These are phyloP conservation scores for Salminus brasiliensis DNA, from an alignment of 2,113 vertebrate genomes.

Conservation along the genomic window DNA sequence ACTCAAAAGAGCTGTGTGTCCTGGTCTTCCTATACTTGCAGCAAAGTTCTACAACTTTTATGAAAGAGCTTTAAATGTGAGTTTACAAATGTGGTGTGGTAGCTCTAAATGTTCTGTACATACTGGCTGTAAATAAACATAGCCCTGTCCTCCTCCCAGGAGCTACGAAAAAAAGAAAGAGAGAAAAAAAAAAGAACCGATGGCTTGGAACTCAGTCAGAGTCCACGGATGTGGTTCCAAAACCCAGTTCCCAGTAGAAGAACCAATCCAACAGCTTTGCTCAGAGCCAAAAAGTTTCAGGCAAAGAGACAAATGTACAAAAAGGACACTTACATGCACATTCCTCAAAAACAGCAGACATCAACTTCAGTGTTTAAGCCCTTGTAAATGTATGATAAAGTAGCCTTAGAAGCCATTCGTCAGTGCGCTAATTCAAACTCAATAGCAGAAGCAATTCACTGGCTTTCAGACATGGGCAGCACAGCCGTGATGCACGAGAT, in stretches of 20 bases:
- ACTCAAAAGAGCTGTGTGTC: neutral
- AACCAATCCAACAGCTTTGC: neutral
- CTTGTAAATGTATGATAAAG: constrained; percentile 6
- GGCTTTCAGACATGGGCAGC: neutral
- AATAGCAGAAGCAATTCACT: neutral
- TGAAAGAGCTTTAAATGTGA: neutral
- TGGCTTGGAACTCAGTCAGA: neutral
- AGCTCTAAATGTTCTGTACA: neutral
- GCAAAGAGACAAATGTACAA: neutral
- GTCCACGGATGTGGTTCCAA: neutral
- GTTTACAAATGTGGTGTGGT: neutral
- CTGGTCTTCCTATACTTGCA: neutral
- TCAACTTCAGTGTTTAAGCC: no score
- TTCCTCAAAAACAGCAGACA: no score
- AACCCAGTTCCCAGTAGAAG: neutral
- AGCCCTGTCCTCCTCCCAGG: neutral
- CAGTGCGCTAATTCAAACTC: constrained; percentile 14
- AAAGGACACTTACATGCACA: neutral
- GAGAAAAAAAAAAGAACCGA: neutral
- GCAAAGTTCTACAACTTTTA: neutral
- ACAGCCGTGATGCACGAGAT: constrained; percentile 18
- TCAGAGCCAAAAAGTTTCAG: neutral
- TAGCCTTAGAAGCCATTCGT: constrained; percentile 9
- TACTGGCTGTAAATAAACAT: neutral
- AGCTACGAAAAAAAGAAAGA: no score